A percentile compares a stretch with the other conserved stretches of the same genome.
Evolutionary conservation across 2,888 invertebrate species (phyloP).

Genomic region (Lapara coniferarum): DNA sequence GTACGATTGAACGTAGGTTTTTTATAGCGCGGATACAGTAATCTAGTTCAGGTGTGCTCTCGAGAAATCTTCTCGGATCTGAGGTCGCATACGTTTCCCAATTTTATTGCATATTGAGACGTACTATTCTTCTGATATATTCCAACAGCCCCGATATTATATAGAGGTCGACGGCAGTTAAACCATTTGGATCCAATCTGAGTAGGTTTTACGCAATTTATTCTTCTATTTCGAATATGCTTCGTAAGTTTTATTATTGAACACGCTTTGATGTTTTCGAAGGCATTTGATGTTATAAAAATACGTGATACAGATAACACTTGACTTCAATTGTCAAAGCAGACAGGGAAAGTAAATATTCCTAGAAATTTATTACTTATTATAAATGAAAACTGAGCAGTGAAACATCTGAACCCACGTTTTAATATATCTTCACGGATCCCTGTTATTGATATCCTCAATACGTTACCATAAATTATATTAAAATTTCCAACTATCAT

Average conservation of each 20-base stretch:
- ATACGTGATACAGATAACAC: too few species aligned
- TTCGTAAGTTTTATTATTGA: constrained; percentile 1
- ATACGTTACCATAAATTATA: not conserved
- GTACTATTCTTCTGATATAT: constrained; percentile 75
- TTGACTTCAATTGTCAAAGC: too few species aligned
- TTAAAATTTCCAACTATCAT: not conserved
- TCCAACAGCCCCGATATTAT: constrained; percentile 57
- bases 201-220: constrained; percentile 39
- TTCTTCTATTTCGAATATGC: constrained; percentile 32
- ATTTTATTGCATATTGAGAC: constrained; percentile 83
- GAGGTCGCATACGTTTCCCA: constrained; percentile 73
- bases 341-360: too few species aligned
- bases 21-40: constrained; percentile 76
- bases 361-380: too few species aligned
- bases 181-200: constrained; percentile 59
- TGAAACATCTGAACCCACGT: too few species aligned
- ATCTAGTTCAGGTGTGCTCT: constrained; percentile 80
- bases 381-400: too few species aligned
- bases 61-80: constrained; percentile 71
- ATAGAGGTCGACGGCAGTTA: constrained; percentile 57
- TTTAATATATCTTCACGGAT: too few species aligned
- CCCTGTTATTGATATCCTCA: too few species aligned
- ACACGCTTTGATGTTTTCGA: not conserved
- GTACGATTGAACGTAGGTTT: constrained; percentile 71
- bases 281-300: not conserved